Base-by-base conservation (phyloP, 2,113 vertebrate genomes). In the Hippocampus comes region DNA sequence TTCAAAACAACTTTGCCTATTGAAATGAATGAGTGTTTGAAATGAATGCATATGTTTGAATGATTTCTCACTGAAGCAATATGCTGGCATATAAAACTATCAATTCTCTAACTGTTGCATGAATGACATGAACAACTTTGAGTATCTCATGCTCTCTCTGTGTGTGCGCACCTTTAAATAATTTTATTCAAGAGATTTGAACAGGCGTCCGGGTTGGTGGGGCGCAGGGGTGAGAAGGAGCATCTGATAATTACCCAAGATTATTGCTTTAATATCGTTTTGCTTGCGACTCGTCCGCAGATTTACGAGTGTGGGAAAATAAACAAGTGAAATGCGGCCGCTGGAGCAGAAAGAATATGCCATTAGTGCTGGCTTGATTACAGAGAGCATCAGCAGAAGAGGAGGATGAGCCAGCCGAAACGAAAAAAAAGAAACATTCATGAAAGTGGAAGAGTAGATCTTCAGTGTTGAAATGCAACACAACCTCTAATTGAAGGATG, bases 271-370 rank as follows among this genome's bases (percentile, higher is more conserved):
- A 98, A 98, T 97, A 96, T 97, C 95, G 92, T 95, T 91, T 94
- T 92, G 93, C 94, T 94, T 94, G 89, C 94, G 95, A 97, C 96
- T 94, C 91, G 93, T 88, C 91, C 89, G 93, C 94, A 96, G 95
- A 98, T 98, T 97, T 98, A 96, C 95, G 94, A 96, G 94, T 95
- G 91, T 93, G 92, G 93, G 93, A 96, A 97, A 98, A 97, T 96
- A 97, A 97, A 98, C 95, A 97, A 97, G 96, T 97, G 95, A 96
- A 98, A 96, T 97, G 96, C 95, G 96, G 94, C 94, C 95, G 96
- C 94, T 97, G 95, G 94, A 98, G 96, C 97, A 98, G 95, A 98
- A 98, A 99, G 94, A 98, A 96, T 95, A 98, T 96, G 94, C 96
- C 95, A 97, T 98, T 98, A 96, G 90, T 93, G 94, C 92, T 93